Conservation (phyloP, 2,113 vertebrate species). For the Crotalus helleri region DNA sequence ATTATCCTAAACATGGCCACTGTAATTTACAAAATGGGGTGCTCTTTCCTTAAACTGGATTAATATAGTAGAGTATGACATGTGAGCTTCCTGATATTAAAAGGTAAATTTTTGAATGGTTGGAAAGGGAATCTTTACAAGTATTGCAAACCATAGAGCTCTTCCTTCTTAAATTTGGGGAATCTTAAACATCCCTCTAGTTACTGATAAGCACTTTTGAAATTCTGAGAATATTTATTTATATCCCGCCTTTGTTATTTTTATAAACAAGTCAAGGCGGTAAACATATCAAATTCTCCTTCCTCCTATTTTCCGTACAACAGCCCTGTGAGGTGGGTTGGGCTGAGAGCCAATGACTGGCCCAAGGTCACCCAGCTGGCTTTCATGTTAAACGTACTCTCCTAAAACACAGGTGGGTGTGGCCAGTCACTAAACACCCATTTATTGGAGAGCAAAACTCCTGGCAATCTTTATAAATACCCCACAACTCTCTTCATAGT, state of each 20-base stretch:
- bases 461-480: neutral
- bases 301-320: too few species aligned
- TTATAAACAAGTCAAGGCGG: too few species aligned
- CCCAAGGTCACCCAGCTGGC: too few species aligned
- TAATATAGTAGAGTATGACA: neutral
- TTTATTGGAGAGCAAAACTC: neutral
- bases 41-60: neutral
- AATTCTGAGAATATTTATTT: neutral
- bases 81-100: neutral
- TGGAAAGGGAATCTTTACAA: neutral
- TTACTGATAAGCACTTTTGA: neutral
- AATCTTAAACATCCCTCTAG: neutral
- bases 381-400: neutral
- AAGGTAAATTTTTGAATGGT: neutral
- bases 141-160: neutral
- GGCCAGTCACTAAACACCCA: neutral
- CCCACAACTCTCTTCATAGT: neutral
- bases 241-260: too few species aligned
- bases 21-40: neutral
- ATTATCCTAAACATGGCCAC: neutral
- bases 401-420: neutral
- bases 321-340: too few species aligned
- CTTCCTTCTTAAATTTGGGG: neutral
- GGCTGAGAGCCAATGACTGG: too few species aligned
- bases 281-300: too few species aligned